These are phyloP conservation scores for Bombus fervidus DNA, from an alignment of 1,140 invertebrate genomes.

Conservation along the genomic window DNA sequence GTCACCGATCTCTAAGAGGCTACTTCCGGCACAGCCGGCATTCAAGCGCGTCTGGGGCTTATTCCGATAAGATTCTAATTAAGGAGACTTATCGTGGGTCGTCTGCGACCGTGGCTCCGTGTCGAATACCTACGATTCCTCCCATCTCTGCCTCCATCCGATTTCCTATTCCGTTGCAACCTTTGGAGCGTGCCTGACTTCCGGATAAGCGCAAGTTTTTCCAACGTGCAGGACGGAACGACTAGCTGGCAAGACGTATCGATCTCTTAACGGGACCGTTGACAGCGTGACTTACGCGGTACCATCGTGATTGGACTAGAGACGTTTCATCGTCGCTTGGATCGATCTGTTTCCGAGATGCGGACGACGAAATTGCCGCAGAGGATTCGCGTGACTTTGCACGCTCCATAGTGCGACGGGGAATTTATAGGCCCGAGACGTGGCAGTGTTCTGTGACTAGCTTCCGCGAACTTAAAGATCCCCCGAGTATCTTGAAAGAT, in stretches of 20 bases:
- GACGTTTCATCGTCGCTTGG: background rate
- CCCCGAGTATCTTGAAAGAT: background rate
- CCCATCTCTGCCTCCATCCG: constrained; percentile 21
- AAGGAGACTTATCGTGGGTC: constrained; percentile 63
- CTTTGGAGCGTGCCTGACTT: background rate
- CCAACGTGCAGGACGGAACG: background rate
- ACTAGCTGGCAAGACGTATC: background rate
- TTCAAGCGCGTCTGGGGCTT: constrained; percentile 47
- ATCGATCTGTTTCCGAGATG: constrained; percentile 12
- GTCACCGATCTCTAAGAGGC: background rate
- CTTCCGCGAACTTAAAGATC: background rate
- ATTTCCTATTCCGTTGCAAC: constrained; percentile 23
- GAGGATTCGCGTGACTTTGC: constrained; percentile 13
- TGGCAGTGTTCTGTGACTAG: background rate
- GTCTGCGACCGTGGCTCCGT: constrained; percentile 30
- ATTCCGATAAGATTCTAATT: constrained; percentile 71
- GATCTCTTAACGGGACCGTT: constrained; percentile 22
- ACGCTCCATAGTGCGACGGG: background rate
- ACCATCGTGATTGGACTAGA: constrained; percentile 13
- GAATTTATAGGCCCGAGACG: background rate
- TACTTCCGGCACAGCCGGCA: constrained; percentile 21
- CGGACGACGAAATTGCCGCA: background rate
- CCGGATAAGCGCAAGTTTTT: background rate
- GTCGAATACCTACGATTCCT: constrained; percentile 14
- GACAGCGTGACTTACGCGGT: constrained; percentile 21